Evolutionary conservation across 2,888 invertebrate species (phyloP).

Genomic region (Drosophila lutescens): DNA sequence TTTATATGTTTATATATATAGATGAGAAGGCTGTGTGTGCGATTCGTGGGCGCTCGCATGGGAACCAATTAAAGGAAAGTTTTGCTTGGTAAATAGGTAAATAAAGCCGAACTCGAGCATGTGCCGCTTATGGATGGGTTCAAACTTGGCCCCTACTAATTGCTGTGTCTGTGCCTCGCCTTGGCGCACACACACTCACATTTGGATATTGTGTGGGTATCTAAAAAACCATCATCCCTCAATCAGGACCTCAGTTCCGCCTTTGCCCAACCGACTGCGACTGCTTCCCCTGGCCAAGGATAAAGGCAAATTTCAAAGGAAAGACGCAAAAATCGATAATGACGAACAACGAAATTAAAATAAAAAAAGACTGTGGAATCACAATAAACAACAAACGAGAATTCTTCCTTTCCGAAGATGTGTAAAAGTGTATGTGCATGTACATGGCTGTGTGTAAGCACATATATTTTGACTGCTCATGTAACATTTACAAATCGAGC

Average conservation of each 20-base stretch:
- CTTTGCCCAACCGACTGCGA: slow-evolving; percentile 11
- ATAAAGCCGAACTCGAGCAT: neutral
- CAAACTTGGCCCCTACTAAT: neutral
- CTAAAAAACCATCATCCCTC: slow-evolving; percentile 14
- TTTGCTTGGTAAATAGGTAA: slow-evolving; percentile 10
- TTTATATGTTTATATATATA: neutral
- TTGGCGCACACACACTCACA: neutral
- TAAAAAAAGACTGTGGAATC: slow-evolving; percentile 56
- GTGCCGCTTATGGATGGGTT: neutral
- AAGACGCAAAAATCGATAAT: slow-evolving; percentile 67
- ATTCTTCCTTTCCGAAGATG: slow-evolving; percentile 16
- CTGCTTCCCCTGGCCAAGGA: slow-evolving; percentile 39
- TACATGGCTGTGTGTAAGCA: slow-evolving; percentile 12
- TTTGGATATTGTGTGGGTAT: neutral
- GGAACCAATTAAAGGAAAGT: slow-evolving; percentile 28
- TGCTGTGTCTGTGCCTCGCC: slow-evolving; percentile 1
- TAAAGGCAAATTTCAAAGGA: slow-evolving; percentile 49
- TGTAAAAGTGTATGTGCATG: slow-evolving; percentile 13
- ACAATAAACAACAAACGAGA: slow-evolving; percentile 51
- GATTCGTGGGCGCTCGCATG: slow-evolving; percentile 1
- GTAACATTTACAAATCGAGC: slow-evolving; percentile 17
- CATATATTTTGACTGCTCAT: slow-evolving; percentile 16
- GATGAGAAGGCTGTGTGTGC: neutral
- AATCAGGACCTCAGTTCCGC: slow-evolving; percentile 21
- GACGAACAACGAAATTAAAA: slow-evolving; percentile 67